Conservation (phyloP, 2,113 vertebrate species). For the Toxotes jaculatrix region DNA sequence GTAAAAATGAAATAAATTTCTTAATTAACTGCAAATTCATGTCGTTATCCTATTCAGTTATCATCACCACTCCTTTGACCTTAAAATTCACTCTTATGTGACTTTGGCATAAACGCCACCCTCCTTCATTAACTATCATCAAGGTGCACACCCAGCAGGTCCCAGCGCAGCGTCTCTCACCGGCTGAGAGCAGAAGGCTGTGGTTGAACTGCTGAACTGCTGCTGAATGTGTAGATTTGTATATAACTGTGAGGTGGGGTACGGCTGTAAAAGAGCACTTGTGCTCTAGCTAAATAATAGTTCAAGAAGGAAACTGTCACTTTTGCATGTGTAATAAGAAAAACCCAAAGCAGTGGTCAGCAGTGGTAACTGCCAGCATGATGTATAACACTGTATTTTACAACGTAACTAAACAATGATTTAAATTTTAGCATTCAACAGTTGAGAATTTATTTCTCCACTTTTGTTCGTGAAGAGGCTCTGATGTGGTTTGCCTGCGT, state of each 20-base stretch:
- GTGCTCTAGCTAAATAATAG: slow-evolving; percentile 37
- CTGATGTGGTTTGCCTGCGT: slow-evolving; percentile 59
- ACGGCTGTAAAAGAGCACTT: slow-evolving; percentile 30
- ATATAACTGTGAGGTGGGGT: slow-evolving; percentile 17
- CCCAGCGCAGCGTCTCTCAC: neutral
- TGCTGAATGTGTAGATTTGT: slow-evolving; percentile 23
- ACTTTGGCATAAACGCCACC: neutral
- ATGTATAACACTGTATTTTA: slow-evolving; percentile 22
- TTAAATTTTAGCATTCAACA: neutral
- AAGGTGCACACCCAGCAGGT: slow-evolving; percentile 17
- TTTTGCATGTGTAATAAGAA: slow-evolving; percentile 28
- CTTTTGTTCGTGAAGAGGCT: slow-evolving; percentile 18
- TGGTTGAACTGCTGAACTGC: slow-evolving; percentile 19
- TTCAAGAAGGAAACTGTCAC: slow-evolving; percentile 6
- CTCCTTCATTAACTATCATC: slow-evolving; percentile 35
- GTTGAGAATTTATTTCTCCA: slow-evolving; percentile 1
- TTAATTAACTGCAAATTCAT: neutral
- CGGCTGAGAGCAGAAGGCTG: slow-evolving; percentile 23
- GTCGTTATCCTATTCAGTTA: slow-evolving; percentile 14
- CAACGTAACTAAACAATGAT: slow-evolving; percentile 8
- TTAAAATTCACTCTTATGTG: neutral
- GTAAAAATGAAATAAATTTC: neutral
- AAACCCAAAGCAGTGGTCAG: neutral
- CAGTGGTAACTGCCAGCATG: slow-evolving; percentile 3
- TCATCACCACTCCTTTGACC: neutral